Base-by-base conservation (phyloP, 2,113 vertebrate species). In the Reinhardtius hippoglossoides region DNA sequence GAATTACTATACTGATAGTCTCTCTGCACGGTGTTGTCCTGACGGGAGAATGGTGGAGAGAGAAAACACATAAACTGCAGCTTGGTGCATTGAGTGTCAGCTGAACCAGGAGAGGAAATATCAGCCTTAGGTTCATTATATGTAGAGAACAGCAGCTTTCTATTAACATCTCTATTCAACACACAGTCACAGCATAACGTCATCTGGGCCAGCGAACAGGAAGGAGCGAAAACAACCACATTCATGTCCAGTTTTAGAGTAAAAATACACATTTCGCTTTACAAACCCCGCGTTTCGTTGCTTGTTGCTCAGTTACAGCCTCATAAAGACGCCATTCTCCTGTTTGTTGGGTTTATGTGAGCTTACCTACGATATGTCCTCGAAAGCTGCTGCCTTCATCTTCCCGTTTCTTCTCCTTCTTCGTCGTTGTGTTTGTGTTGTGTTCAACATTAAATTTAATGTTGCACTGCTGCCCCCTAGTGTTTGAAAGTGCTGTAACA, bases 321-420 rank as follows among this genome's bases (percentile, higher is more conserved):
- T 8, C 40, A 3, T 6, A 48, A 14, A 66, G 0, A 16, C 1
- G 9, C 9, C 23, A 9, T 10, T 16, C 21, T 14, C 15, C 7
- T 1, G 66, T 83, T 63, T 21, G 0, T 44, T 0, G 3, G 31
- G 2, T 72, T 62, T 35, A 26, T 58, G 13, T 56, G 40, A 18
- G 44, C 66, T 8, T 68, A 89, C 85, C 87, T 86, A 3, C 5
- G 70, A 48, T 26, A 2, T 69, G 62, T 69, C 57, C 50, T 24
- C 54, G 26, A 40, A 70, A 52, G 76, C 50, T 15, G 50, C 50
- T 54, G 50, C 50, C 50, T 54, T 54, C 50, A 54, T 54, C 16
- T 20, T 35, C 58, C 58, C 15, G 18, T 37, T 61, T 35, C 26
- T 31, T 15, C 12, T 58, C n/a, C 27, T 20, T 31, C 18, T 20